These are phyloP conservation scores for Canis aureus DNA, from an alignment of 2,113 vertebrate species.

Conservation along the genomic window DNA sequence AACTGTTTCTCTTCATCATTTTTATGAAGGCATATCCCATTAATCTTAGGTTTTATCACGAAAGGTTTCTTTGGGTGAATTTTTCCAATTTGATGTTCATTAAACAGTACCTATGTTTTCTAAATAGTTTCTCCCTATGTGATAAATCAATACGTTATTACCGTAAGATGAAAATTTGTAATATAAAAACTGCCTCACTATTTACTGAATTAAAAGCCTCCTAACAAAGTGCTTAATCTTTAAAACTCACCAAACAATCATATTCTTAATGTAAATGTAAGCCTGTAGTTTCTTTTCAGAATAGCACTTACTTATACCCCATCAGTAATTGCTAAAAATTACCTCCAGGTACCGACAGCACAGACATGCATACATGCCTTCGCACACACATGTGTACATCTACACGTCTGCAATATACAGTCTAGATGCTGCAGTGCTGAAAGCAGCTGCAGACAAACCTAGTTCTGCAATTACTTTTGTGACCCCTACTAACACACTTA, in stretches of 20 bases:
- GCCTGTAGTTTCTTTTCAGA: background rate
- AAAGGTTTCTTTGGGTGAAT: slow-evolving; percentile 39
- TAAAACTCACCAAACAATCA: background rate
- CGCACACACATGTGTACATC: too few species aligned
- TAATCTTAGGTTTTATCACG: background rate
- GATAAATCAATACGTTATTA: slow-evolving; percentile 16
- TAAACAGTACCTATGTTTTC: background rate
- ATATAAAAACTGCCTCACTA: background rate
- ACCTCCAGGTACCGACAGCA: background rate
- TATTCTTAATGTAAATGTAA: background rate
- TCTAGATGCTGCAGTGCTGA: background rate
- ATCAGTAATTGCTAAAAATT: background rate
- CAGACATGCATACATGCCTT: background rate
- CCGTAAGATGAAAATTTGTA: slow-evolving; percentile 35
- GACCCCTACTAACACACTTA: background rate
- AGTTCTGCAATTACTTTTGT: background rate
- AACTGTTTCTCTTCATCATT: slow-evolving; percentile 12
- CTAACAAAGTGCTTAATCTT: background rate
- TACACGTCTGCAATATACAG: background rate
- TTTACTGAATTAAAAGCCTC: slow-evolving; percentile 10
- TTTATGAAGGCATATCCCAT: background rate
- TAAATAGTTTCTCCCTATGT: background rate
- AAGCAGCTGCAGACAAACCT: background rate
- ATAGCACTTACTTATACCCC: background rate
- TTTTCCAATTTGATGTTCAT: background rate